Evolutionary conservation across 2,888 invertebrate genomes (phyloP), one percentile per base, ranked within the genome.

Genomic region (Orthosia cruda): DNA sequence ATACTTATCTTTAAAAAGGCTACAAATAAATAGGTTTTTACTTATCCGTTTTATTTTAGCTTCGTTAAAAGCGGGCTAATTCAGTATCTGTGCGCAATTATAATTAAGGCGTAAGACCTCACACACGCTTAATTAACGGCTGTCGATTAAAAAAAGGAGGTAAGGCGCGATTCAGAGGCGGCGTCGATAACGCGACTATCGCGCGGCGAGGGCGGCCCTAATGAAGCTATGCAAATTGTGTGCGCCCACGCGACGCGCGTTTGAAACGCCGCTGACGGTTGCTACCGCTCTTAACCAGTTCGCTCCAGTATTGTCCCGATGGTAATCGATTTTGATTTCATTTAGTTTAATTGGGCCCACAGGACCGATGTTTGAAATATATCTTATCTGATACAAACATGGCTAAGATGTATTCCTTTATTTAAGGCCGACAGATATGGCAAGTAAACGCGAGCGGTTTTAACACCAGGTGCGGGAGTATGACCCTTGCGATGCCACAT

Each of bases 61-160:
- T 81, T 86, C 81, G 80, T 81, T 77, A 85, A 81, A 83, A 83
- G 82, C 83, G 81, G 83, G 77, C 87, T 87, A 87, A 87, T 92
- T 92, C 91, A 81, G 89, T 89, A 91, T 91, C 91, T 88, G 86
- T 81, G 86, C 83, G 88, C 93, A 93, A 93, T 94, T 93, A 94
- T 91, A 94, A 91, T 91, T 90, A 92, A 93, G 91, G 94, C 93
- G 94, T 92, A 81, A 92, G 94, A 94, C 94, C 94, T 93, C 94
- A 94, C 94, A 92, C 94, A 89, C 83, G 89, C 88, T 93, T 93
- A 93, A 94, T 94, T 94, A 93, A 94, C 90, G 90, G 89, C 85
- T 87, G 89, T 83, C 85, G 86, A 90, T 85, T 83, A 81, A 89
- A 88, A 86, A 90, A 88, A 89, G 83, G 84, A 78, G 81, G 69